A percentile compares a stretch with the other conserved stretches of the same genome.
Conservation (phyloP, 1,140 invertebrate genomes). For the Drosophila orena region DNA sequence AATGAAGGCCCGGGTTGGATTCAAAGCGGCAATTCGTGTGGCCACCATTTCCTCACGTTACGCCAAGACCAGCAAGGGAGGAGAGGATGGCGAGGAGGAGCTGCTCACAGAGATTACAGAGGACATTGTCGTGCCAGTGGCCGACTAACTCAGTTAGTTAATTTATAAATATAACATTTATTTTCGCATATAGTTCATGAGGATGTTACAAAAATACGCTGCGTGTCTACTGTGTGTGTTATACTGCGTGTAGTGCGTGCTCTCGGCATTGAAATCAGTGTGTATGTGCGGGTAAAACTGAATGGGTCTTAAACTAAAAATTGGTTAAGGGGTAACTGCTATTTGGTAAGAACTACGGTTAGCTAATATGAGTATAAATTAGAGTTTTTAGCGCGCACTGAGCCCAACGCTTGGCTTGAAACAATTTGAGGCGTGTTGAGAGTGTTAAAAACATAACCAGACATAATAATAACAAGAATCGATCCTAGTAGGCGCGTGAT, state of each 20-base stretch:
- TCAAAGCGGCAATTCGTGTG: constrained; percentile 87
- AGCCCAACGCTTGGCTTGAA: constrained; percentile 50
- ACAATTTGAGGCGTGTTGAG: constrained; percentile 27
- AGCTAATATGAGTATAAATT: constrained; percentile 54
- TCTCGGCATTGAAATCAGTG: constrained; percentile 18
- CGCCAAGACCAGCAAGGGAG: constrained; percentile 53
- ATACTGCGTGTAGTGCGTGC: constrained; percentile 33
- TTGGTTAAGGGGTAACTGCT: constrained; percentile 57
- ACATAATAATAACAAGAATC: constrained; percentile 53
- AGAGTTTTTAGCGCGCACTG: constrained; percentile 55
- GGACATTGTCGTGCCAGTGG: constrained; percentile 66
- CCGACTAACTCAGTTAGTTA: constrained; percentile 44
- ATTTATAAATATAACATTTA: constrained; percentile 82
- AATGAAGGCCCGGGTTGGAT: constrained; percentile 88
- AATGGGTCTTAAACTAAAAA: constrained; percentile 66
- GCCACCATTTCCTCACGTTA: constrained; percentile 80
- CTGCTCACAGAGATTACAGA: constrained; percentile 70
- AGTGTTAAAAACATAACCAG: constrained; percentile 43
- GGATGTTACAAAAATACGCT: constrained; percentile 71
- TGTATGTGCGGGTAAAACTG: constrained; percentile 43
- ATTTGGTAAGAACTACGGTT: constrained; percentile 49
- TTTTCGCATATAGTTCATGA: constrained; percentile 65
- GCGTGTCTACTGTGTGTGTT: constrained; percentile 36
- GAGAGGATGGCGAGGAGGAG: constrained; percentile 65
- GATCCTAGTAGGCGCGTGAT: constrained; percentile 14